Percentiles rank a stretch among this genome's conserved stretches.
These are phyloP conservation scores for Rhopilema esculentum DNA, from an alignment of 30 jellyfish, hydroid and myxozoan species.

Conservation along the genomic window DNA sequence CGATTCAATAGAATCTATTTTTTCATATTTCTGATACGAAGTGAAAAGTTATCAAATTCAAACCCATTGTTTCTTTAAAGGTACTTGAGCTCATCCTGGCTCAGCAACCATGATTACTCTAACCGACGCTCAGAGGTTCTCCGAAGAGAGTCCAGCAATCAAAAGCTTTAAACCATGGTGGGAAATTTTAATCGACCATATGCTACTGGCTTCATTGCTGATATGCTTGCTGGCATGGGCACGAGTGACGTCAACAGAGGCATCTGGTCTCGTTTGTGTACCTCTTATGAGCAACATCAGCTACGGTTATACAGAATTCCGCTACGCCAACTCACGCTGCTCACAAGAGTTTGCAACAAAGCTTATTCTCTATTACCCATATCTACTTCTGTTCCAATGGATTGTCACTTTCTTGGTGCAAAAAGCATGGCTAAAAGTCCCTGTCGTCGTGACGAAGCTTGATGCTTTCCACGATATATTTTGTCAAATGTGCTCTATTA, in stretches of 20 bases:
- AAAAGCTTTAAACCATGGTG: slow-evolving; percentile 85
- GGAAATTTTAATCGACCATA: slow-evolving; percentile 70
- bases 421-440: slow-evolving; percentile 75
- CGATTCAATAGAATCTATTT: too few species aligned
- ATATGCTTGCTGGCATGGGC: slow-evolving; percentile 80
- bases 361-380: slow-evolving; percentile 72
- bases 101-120: slow-evolving; percentile 45
- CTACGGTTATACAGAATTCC: slow-evolving; percentile 64
- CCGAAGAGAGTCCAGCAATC: slow-evolving; percentile 71
- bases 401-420: slow-evolving; percentile 64
- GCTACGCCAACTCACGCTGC: slow-evolving; percentile 79
- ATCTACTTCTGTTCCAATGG: slow-evolving; percentile 69
- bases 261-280: slow-evolving; percentile 79
- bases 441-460: slow-evolving; percentile 78
- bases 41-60: too few species aligned
- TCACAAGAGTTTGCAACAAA: slow-evolving; percentile 81
- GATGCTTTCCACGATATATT: slow-evolving; percentile 76
- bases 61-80: not conserved
- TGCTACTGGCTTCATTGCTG: slow-evolving; percentile 55
- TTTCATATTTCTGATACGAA: too few species aligned
- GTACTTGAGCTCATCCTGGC: not conserved
- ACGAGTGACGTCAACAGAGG: slow-evolving; percentile 68
- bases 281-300: slow-evolving; percentile 34
- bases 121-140: slow-evolving; percentile 60
- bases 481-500: slow-evolving; percentile 57